These are phyloP conservation scores for Glomeris maerens DNA, from an alignment of 1,140 invertebrate species.

Conservation along the genomic window DNA sequence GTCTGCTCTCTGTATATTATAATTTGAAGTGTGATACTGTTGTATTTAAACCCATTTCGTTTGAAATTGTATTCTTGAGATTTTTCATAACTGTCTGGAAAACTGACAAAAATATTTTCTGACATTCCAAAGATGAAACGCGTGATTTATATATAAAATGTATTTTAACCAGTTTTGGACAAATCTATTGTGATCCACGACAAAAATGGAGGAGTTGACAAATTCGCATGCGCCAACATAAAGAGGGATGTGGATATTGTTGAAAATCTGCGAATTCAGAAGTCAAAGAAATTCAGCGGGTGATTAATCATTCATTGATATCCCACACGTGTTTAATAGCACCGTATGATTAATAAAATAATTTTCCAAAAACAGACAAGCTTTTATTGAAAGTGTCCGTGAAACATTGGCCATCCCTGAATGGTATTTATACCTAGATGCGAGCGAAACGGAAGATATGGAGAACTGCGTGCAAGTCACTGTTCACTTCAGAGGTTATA, in stretches of 20 bases:
- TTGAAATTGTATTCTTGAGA: no score
- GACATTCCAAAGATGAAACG: no score
- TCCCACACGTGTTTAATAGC: not conserved
- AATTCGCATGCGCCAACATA: slow-evolving; percentile 81
- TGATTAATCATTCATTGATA: not conserved
- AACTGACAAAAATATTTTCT: no score
- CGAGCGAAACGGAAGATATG: slow-evolving; percentile 56
- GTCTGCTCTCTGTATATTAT: no score
- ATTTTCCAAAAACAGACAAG: slow-evolving; percentile 43
- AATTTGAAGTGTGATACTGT: no score
- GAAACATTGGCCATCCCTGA: slow-evolving; percentile 68
- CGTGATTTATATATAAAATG: no score
- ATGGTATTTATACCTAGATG: slow-evolving; percentile 77
- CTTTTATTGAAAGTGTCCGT: slow-evolving; percentile 65
- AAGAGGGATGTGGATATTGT: slow-evolving; percentile 51
- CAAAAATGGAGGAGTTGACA: slow-evolving; percentile 48
- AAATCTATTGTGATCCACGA: slow-evolving; percentile 72
- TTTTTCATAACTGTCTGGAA: no score
- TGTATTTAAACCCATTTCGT: no score
- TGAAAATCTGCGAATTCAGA: slow-evolving; percentile 1
- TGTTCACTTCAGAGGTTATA: slow-evolving; percentile 63
- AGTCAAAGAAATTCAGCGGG: not conserved
- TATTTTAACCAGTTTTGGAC: slow-evolving; percentile 53
- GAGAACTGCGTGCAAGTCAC: slow-evolving; percentile 74
- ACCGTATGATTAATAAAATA: not conserved